Evolutionary conservation across 1,140 invertebrate species (phyloP), one percentile per base, ranked within the genome.

Genomic region (Rhopalosiphum padi): DNA sequence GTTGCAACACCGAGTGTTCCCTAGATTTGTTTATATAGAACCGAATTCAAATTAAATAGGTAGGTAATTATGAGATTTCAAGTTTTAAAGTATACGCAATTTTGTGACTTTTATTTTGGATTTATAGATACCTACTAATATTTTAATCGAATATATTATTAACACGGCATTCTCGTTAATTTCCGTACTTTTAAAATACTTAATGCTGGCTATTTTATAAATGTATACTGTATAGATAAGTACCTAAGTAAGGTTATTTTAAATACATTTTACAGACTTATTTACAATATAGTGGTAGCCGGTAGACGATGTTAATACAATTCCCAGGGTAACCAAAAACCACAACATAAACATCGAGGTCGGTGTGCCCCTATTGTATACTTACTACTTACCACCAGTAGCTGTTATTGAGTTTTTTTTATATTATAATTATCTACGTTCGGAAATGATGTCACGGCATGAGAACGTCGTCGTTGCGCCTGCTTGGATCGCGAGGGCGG

Each of bases 261-360:
- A 60, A 60, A 60, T 11, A 2, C 22, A 60, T 68, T 77, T 68
- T n/a, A 18, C 15, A n/a, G 60, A 18, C n/a, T 30, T 77, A n/a
- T n/a, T 68, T 51, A n/a, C 60, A 77, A 77, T 77, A 15, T n/a
- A 18, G 60, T 9, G 60, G 60, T 77, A n/a, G 30, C n/a, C 11
- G 60, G 60, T 77, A n/a, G 30, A 77, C 11, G 30, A 18, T 15
- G 4, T 77, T 18, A n/a, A n/a, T n/a, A 11, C 3, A 1, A 77
- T 77, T 77, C 5, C 60, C 60, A 77, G 60, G 60, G 60, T 15
- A 77, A 77, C 60, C 15, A 77, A n/a, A 77, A 77, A 77, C 60
- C 60, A 77, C 30, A 77, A 77, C 60, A 77, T 77, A 53, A 77
- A 77, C n/a, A 77, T n/a, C 60, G 60, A 77, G 60, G 60, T 77